Conservation (phyloP, 2,113 vertebrate species). For the Eulemur macaco region DNA sequence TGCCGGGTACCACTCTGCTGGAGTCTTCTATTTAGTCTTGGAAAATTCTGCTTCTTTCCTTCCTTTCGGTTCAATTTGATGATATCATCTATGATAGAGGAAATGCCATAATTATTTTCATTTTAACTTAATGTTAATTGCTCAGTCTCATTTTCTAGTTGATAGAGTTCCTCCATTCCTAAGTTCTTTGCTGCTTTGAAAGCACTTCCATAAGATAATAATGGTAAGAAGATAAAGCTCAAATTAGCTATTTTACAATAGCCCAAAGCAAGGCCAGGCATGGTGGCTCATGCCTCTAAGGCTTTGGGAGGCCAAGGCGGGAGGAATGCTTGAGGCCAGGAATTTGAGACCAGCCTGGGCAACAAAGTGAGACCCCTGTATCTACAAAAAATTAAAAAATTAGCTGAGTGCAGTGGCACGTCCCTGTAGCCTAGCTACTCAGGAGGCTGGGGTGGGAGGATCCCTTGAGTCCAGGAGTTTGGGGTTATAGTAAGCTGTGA, state of each 20-base stretch:
- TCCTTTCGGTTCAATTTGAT: conserved; percentile 95
- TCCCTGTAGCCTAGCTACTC: no score
- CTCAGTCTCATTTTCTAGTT: conserved; percentile 26
- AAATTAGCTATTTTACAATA: neutral
- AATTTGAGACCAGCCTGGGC: no score
- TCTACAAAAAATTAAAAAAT: no score
- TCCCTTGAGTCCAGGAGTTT: no score
- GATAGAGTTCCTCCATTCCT: neutral
- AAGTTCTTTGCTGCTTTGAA: conserved; percentile 46
- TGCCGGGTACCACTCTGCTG: conserved; percentile 84
- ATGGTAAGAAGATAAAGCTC: conserved; percentile 16
- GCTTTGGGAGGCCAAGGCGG: no score
- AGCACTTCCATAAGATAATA: conserved; percentile 13
- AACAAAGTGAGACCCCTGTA: no score
- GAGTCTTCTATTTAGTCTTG: conserved; percentile 86
- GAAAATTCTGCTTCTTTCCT: conserved; percentile 88
- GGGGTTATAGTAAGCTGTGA: no score
- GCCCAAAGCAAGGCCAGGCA: neutral
- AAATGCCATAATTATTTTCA: conserved; percentile 46
- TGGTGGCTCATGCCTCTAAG: no score
- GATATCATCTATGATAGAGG: conserved; percentile 91
- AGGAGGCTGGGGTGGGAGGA: no score
- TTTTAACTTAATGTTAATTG: conserved; percentile 49
- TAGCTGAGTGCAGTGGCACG: no score
- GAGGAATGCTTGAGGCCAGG: no score